A percentile compares a stretch with the other conserved stretches of the same genome.
Conservation (phyloP, 2,113 vertebrate genomes). For the Catharus fuscescens region DNA sequence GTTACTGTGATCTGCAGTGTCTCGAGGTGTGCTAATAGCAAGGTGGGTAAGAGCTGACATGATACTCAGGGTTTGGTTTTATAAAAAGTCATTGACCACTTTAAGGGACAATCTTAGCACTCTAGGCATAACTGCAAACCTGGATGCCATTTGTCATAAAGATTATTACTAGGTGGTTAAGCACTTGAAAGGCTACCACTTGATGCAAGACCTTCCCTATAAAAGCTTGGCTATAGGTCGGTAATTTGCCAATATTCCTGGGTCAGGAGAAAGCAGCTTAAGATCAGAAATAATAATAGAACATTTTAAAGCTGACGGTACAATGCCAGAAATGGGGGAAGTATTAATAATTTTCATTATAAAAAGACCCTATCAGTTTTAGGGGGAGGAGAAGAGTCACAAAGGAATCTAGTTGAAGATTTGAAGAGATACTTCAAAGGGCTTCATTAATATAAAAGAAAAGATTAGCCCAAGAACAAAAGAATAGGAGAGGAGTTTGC, state of each 20-base stretch:
- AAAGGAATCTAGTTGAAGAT: slow-evolving; percentile 62
- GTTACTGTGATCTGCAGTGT: background rate
- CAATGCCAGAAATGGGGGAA: slow-evolving; percentile 46
- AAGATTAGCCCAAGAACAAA: slow-evolving; percentile 73
- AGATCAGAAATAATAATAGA: slow-evolving; percentile 70
- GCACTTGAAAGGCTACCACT: slow-evolving; percentile 75
- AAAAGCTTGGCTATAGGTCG: slow-evolving; percentile 74
- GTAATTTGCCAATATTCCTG: slow-evolving; percentile 76
- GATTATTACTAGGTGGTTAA: slow-evolving; percentile 74
- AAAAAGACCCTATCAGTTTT: slow-evolving; percentile 37
- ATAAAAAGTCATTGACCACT: slow-evolving; percentile 62
- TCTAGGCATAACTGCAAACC: slow-evolving; percentile 68
- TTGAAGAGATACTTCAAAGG: slow-evolving; percentile 72
- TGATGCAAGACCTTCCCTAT: slow-evolving; percentile 76
- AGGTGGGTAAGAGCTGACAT: slow-evolving; percentile 55
- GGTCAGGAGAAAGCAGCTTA: slow-evolving; percentile 70
- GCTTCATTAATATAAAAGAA: slow-evolving; percentile 71
- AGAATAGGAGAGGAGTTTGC: slow-evolving; percentile 61
- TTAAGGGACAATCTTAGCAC: slow-evolving; percentile 43
- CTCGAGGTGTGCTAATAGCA: slow-evolving; percentile 36
- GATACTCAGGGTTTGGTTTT: slow-evolving; percentile 44
- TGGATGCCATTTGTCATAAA: slow-evolving; percentile 71
- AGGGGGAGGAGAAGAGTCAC: slow-evolving; percentile 16
- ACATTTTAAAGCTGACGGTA: slow-evolving; percentile 61
- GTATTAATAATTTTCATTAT: slow-evolving; percentile 68